These are phyloP conservation scores for Lochmaea capreae DNA, from an alignment of 2,888 invertebrate species.

Conservation along the genomic window DNA sequence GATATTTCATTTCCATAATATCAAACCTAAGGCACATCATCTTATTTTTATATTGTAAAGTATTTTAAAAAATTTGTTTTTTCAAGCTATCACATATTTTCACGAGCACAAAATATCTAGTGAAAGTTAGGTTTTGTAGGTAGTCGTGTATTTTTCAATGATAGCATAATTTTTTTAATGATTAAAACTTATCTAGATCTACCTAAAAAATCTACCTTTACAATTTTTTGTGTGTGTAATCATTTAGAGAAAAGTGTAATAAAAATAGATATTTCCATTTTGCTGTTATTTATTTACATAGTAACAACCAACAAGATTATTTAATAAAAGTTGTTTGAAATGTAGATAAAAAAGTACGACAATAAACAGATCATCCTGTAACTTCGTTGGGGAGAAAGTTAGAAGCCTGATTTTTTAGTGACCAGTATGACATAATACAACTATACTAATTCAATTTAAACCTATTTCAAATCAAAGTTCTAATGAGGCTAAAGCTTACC, in stretches of 20 bases:
- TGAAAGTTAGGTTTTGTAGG: not conserved
- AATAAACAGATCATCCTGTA: too few relatives aligned
- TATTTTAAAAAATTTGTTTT: not conserved
- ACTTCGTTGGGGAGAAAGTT: too few relatives aligned
- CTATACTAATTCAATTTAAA: too few relatives aligned
- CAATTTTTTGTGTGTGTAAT: not conserved
- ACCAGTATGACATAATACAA: too few relatives aligned
- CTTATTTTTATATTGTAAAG: conserved; percentile 15
- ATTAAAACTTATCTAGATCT: not conserved
- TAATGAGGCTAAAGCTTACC: too few relatives aligned
- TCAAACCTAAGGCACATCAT: conserved; percentile 48
- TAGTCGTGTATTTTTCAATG: not conserved
- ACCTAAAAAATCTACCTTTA: not conserved
- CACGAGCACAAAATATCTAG: not conserved
- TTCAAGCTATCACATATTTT: conserved; percentile 6
- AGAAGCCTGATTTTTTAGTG: too few relatives aligned
- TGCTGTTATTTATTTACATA: too few relatives aligned
- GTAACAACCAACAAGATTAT: too few relatives aligned
- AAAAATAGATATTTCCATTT: not conserved
- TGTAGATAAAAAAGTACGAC: too few relatives aligned
- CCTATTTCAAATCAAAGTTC: too few relatives aligned
- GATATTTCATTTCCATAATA: conserved; percentile 29
- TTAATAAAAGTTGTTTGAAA: too few relatives aligned
- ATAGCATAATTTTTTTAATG: not conserved
- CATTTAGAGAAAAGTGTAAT: not conserved